Evolutionary conservation across 1,140 invertebrate genomes (phyloP).

Genomic region (Bradysia coprophila): DNA sequence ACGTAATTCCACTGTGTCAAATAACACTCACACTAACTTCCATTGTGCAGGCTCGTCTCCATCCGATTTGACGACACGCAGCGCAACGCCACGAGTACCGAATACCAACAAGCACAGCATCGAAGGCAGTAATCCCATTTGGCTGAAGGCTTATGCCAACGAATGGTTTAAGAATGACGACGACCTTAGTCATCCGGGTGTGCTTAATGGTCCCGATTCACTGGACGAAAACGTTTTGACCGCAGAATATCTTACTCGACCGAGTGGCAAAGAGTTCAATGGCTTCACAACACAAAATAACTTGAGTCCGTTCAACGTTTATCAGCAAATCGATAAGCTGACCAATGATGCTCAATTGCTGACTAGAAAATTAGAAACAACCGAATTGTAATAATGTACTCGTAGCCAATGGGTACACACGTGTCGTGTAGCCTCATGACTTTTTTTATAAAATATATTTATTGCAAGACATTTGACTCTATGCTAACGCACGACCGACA

Average conservation of each 20-base stretch:
- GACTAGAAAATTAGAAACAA: constrained; percentile 69
- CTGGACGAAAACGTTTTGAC: constrained; percentile 70
- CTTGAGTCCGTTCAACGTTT: constrained; percentile 40
- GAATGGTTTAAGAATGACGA: constrained; percentile 85
- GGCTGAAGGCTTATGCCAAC: constrained; percentile 86
- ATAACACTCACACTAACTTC: not conserved
- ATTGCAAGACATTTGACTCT: no score
- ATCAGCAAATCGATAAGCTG: constrained; percentile 38
- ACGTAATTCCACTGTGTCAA: not conserved
- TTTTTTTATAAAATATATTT: no score
- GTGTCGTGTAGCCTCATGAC: not conserved
- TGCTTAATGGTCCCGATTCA: constrained; percentile 55
- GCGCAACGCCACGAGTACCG: constrained; percentile 46
- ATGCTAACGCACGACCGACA: no score
- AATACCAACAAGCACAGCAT: constrained; percentile 89
- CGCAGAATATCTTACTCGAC: constrained; percentile 34
- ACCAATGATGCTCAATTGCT: constrained; percentile 32
- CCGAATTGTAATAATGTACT: constrained; percentile 38
- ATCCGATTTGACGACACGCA: constrained; percentile 2
- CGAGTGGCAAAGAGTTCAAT: constrained; percentile 30
- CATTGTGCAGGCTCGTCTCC: not conserved
- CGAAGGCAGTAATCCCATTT: constrained; percentile 88
- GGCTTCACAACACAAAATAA: constrained; percentile 27
- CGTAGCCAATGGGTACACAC: not conserved
- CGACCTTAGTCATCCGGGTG: constrained; percentile 40